Base-by-base conservation (phyloP, 2,888 invertebrate genomes). In the Tuberolachnus salignus region DNA sequence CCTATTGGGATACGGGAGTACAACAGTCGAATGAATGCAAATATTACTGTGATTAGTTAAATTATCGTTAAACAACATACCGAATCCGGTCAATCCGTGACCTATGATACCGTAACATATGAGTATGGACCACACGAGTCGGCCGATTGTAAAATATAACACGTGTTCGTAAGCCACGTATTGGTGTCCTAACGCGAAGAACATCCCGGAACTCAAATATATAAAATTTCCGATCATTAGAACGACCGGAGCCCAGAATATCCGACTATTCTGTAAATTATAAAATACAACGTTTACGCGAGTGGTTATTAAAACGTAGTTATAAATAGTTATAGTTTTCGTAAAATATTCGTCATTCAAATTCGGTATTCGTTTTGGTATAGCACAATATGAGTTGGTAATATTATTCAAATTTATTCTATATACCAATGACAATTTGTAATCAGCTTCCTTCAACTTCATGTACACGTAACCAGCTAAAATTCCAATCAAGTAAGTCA, bases 401-500 rank as follows among this genome's bases (percentile, higher is more conserved):
- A 46, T 46, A 46, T 46, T 46, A 46, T 46, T 70, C 44, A 19
- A 34, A 26, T 8, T 34, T 66, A 42, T 8, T 21, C 23, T 34
- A 46, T 82, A 4, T 82, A 83, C 83, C 81, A 80, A 80, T 53
- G 82, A 72, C 21, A 83, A 81, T 69, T 81, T 81, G 81, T 81
- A 83, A 55, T 82, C 80, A 14, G 71, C 73, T 71, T 73, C 81
- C 46, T 82, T 82, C 55, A 83, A 66, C 42, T 80, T 81, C 66
- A 75, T 51, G 57, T 80, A 81, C 6, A 83, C 49, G 67, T 83
- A 83, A 14, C 83, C 83, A 19, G 83, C 80, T 21, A 82, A 80
- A 59, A 83, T 81, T 19, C 83, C 83, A 19, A 82, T 71, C 61
- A 83, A 80, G 78, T 83, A 83, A 16, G 83, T 83, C 42, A 82